phyloP scores from a whole-genome alignment of 2,888 invertebrate species.

The Thysanoteuthis rhombus region DNA sequence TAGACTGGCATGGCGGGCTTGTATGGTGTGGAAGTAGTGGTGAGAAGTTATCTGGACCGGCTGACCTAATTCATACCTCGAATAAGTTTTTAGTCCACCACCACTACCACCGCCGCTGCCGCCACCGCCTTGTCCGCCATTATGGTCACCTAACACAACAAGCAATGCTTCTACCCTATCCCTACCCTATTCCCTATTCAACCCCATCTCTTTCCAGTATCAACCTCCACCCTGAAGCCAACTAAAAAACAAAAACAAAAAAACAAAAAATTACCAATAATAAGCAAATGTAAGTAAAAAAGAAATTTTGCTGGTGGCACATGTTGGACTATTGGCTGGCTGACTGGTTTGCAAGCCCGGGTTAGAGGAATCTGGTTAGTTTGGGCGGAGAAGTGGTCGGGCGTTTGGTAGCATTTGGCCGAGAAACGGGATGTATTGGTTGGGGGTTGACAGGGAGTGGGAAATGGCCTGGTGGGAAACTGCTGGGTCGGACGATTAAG shows the following conservation, averaged over 20 bases:
- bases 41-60: not conserved
- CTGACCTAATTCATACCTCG: not conserved
- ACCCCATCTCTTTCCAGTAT: not conserved
- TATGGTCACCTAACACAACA: conserved; percentile 12
- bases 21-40: not conserved
- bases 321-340: not conserved
- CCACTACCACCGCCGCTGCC: no score
- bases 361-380: not conserved
- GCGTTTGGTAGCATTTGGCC: not conserved
- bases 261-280: not conserved
- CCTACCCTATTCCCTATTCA: not conserved
- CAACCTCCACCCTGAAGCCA: not conserved
- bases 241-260: no score
- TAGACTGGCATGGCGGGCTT: not conserved
- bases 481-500: not conserved
- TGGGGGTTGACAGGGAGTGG: not conserved
- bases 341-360: not conserved
- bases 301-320: not conserved
- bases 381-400: not conserved
- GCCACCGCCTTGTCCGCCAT: not conserved
- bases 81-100: not conserved
- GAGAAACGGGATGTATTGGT: not conserved
- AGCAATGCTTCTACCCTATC: not conserved
- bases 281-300: not conserved
- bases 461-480: not conserved